Evolutionary conservation across 2,797 vertebrate genomes (phyloP), one percentile per base, ranked within the genome.

Genomic region (Phrynocephalus vlangalii): DNA sequence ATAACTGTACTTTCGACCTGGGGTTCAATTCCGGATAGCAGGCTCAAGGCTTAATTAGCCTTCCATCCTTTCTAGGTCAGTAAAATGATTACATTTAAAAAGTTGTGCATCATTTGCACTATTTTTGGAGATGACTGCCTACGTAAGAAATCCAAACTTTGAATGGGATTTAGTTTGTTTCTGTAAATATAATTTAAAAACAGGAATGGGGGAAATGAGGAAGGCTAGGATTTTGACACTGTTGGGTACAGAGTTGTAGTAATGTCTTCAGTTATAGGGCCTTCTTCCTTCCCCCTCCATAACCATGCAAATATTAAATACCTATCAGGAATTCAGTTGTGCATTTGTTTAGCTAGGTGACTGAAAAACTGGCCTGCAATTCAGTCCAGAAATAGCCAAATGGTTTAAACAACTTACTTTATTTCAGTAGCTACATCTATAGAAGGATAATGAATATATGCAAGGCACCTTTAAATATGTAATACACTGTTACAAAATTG

Each of bases 391-490:
- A 44, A 44, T 44, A 44, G 38, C 38, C 38, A 44, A 44, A 44
- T 0, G 38, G 48, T 78, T 85, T 33, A 76, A 15, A 56, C 11
- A 70, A 52, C 11, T 24, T 79, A 79, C 30, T 38, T 56, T 18
- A 3, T 71, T 28, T 48, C 71, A 60, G 5, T 38, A 7, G 22
- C 63, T 33, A 5, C 16, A 38, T 2, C 30, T 75, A 7, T 44
- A 16, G 18, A n/a, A 44, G 24, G 26, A 22, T 82, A 30, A 33
- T 50, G 48, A 63, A 82, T 82, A 63, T 20, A 82, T 67, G 38
- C 38, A 82, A 75, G 26, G 44, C 56, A 75, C 79, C 56, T 75
- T 87, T 87, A 66, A 73, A 33, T 67, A 75, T 67, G 30, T 33
- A 22, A 75, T 50, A 28, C 30, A 81, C 66, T 75, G 13, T 82